A percentile compares a stretch with the other conserved stretches of the same genome.
Conservation (phyloP, 2,113 vertebrate genomes). For the Gasterosteus nipponicus region DNA sequence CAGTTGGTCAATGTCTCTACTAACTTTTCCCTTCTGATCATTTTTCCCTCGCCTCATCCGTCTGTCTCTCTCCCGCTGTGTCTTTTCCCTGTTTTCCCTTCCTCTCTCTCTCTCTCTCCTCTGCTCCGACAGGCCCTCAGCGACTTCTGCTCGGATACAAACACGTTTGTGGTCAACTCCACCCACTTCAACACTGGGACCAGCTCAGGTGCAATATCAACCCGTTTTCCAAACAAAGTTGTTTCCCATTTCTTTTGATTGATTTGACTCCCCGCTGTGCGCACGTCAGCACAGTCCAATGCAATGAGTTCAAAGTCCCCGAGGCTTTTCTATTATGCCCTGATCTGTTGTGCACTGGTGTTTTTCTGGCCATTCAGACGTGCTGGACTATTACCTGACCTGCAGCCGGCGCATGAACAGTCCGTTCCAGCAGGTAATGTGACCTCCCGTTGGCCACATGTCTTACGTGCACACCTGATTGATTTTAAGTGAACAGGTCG, state of each 20-base stretch:
- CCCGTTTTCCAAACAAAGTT: neutral
- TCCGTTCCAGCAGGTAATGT: conserved; percentile 90
- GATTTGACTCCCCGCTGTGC: conserved; percentile 29
- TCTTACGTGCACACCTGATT: neutral
- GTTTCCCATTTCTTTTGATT: conserved; percentile 8
- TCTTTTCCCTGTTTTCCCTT: conserved; percentile 38
- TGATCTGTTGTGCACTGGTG: conserved; percentile 59
- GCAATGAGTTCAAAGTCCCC: conserved; percentile 35
- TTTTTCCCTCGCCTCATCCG: conserved; percentile 30
- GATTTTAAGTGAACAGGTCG: conserved; percentile 15
- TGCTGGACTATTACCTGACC: conserved; percentile 91
- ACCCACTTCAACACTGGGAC: conserved; percentile 87
- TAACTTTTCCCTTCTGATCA: conserved; percentile 45
- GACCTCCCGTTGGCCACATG: conserved; percentile 17
- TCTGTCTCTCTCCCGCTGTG: neutral
- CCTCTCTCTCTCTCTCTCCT: conserved; percentile 19
- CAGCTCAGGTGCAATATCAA: conserved; percentile 82
- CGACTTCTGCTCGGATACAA: conserved; percentile 91
- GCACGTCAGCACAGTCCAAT: conserved; percentile 36
- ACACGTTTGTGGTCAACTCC: conserved; percentile 87
- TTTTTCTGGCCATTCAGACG: conserved; percentile 79
- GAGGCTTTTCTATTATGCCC: conserved; percentile 28
- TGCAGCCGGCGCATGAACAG: conserved; percentile 87
- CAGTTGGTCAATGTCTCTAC: conserved; percentile 72
- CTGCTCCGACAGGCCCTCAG: conserved; percentile 84